These are phyloP conservation scores for Glyphotaelius pellucidus DNA, from an alignment of 2,888 invertebrate genomes.

Conservation along the genomic window DNA sequence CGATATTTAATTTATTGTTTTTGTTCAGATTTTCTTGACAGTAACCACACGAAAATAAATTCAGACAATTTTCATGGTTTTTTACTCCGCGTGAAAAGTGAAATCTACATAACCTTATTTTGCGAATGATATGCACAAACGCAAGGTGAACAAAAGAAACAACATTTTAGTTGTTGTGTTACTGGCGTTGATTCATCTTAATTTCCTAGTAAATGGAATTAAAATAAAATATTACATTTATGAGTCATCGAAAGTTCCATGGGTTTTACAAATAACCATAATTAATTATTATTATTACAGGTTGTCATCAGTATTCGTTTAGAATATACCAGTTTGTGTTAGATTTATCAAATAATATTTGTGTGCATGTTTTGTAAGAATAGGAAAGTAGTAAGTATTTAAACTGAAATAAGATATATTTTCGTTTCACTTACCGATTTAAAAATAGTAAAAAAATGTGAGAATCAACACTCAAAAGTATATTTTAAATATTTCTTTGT, in stretches of 20 bases:
- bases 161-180: slow-evolving; percentile 15
- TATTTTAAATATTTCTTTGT: too few species aligned
- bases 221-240: background rate
- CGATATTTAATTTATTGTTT: slow-evolving; percentile 26
- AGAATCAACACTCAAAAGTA: background rate
- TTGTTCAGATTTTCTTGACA: slow-evolving; percentile 1
- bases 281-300: background rate
- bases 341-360: background rate
- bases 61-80: background rate
- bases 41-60: background rate
- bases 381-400: background rate
- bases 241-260: slow-evolving; percentile 12
- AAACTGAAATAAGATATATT: background rate
- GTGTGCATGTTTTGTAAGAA: background rate
- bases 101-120: slow-evolving; percentile 36
- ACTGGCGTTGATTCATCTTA: slow-evolving; percentile 17
- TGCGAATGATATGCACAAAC: slow-evolving; percentile 24
- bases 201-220: slow-evolving; percentile 9
- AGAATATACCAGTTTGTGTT: background rate
- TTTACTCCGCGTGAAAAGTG: background rate
- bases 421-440: background rate
- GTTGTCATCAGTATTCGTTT: background rate
- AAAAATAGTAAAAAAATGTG: background rate
- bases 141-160: slow-evolving; percentile 48
- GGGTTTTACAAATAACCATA: slow-evolving; percentile 7